Evolutionary conservation across 2,888 invertebrate species (phyloP), one percentile per base, ranked within the genome.

Genomic region (Limnephilus lunatus): DNA sequence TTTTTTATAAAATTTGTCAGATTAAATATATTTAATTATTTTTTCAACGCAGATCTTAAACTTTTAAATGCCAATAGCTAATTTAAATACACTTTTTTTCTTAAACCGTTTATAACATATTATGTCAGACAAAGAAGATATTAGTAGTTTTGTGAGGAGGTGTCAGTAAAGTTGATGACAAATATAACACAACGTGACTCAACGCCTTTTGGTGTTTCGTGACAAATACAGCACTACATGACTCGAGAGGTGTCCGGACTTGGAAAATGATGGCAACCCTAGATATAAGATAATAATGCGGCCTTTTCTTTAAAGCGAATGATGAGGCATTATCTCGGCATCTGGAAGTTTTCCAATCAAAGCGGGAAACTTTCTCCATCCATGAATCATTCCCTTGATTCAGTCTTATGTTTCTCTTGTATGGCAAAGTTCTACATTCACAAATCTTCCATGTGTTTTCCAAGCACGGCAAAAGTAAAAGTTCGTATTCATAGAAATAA

Each of bases 311-410:
- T 32, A 82, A 85, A 32, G n/a, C 85, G 82, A 32, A 85, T 85
- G 85, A 85, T 85, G 85, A n/a, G 85, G 35, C 12, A 39, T n/a
- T 85, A 39, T 85, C 39, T 44, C 39, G 1, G 85, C 39, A 85
- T 88, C 35, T n/a, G 53, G 53, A 88, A 88, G 31, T 88, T 88
- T 88, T 88, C 88, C 88, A 88, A 88, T 88, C 68, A 68, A 31
- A 53, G 88, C n/a, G n/a, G 68, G 15, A 68, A 88, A 88, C 19
- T 88, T 88, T 68, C 68, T 30, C 9, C 68, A 68, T 32, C 3
- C 88, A 30, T 88, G 88, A 68, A 53, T 88, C 88, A 88, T 88
- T 68, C 19, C 31, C 68, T 68, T 68, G 68, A 88, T 88, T 88
- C 88, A 68, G 53, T 11, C 12, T 19, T 68, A 44, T 44, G 9